Percentiles rank a stretch among this genome's conserved stretches.
Conservation (phyloP, 1,140 invertebrate species). For the Hypothenemus hampei region DNA sequence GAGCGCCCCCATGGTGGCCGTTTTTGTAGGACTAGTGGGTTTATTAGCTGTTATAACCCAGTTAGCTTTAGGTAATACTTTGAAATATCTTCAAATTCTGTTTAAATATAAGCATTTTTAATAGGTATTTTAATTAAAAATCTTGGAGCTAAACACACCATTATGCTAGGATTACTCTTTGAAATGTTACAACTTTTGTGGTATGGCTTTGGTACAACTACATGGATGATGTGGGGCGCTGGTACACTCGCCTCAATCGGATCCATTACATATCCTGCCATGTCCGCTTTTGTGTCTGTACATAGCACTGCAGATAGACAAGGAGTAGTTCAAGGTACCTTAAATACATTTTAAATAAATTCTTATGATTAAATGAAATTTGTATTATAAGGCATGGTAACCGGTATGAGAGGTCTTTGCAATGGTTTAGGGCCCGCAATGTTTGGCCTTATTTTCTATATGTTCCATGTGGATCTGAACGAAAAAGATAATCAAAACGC, state of each 20-base stretch:
- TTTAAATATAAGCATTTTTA: background rate
- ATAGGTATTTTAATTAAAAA: conserved; percentile 52
- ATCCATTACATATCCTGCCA: conserved; percentile 97
- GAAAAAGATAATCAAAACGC: conserved; percentile 48
- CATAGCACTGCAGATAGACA: conserved; percentile 96
- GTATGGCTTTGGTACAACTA: conserved; percentile 89
- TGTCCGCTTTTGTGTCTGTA: conserved; percentile 96
- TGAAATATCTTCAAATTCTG: background rate
- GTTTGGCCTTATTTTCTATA: conserved; percentile 97
- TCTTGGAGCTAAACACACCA: conserved; percentile 93
- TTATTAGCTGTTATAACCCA: conserved; percentile 95
- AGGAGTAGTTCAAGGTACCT: conserved; percentile 84
- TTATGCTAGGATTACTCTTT: conserved; percentile 93
- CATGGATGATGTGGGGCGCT: conserved; percentile 98
- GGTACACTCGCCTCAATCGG: conserved; percentile 93
- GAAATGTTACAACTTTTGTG: conserved; percentile 96
- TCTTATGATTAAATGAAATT: background rate
- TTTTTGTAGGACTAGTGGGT: conserved; percentile 96
- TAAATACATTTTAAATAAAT: background rate
- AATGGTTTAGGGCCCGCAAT: conserved; percentile 91
- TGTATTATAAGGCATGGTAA: conserved; percentile 73
- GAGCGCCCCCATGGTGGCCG: conserved; percentile 88
- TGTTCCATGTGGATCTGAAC: conserved; percentile 97
- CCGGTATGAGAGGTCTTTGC: conserved; percentile 89
- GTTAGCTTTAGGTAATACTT: conserved; percentile 73